Base-by-base conservation (phyloP, 1,140 invertebrate species). In the Asbolus verrucosus region DNA sequence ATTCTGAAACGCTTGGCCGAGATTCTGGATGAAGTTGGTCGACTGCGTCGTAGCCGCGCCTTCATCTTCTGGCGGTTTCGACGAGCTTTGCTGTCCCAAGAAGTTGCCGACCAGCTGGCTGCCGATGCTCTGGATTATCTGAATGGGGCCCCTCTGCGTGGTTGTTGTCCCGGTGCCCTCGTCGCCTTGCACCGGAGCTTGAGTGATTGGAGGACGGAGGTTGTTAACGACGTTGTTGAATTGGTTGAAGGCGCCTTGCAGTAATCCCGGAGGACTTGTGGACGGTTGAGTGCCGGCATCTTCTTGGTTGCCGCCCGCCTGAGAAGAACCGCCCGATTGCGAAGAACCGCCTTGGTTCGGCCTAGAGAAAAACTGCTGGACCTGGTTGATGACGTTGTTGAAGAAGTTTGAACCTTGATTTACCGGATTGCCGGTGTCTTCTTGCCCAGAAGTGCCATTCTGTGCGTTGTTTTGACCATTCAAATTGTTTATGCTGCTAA, bases 1-100 rank as follows among this genome's bases (percentile, higher is more conserved):
- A 19, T 73, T 69, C 24, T 73, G 72, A 18, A 70, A 21, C n/a
- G 54, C 54, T n/a, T 67, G 33, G n/a, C 69, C 69, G 14, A 73
- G 61, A 13, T 24, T 68, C 21, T 71, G 65, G 18, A 74, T 66
- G 18, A 74, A 69, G 31, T 67, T 67, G 8, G 36, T 14, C 5
- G 69, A 43, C 0, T 39, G 30, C 9, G 39, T 54, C n/a, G 69
- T 33, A 16, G 69, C 21, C 11, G 19, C 13, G 16, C 13, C 31
- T n/a, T n/a, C n/a, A n/a, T n/a, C n/a, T n/a, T n/a, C n/a, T n/a
- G n/a, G n/a, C n/a, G n/a, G n/a, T n/a, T n/a, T n/a, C n/a, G n/a
- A n/a, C n/a, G n/a, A n/a, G n/a, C n/a, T n/a, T n/a, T n/a, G n/a
- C n/a, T n/a, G n/a, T n/a, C n/a, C n/a, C n/a, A n/a, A n/a, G n/a